phyloP scores from a whole-genome alignment of 2,888 invertebrate species.

The Cyrtodaria siliqua region DNA sequence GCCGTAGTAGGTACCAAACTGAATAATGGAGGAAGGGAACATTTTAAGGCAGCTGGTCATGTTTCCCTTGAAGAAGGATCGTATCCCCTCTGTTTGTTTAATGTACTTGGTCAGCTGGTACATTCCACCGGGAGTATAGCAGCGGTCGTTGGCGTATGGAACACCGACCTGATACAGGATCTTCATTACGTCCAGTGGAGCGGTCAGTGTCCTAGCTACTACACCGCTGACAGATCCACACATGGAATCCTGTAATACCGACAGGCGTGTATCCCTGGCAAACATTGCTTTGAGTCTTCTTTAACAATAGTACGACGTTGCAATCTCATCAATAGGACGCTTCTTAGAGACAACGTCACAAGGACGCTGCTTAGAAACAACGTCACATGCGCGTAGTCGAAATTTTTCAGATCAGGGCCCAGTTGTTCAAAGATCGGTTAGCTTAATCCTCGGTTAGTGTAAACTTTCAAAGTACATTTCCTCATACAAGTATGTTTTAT shows the following conservation, averaged over 20 bases:
- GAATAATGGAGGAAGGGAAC: constrained; percentile 34
- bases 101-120: constrained; percentile 17
- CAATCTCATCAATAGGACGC: no score
- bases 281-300: no score
- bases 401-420: no score
- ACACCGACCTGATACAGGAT: constrained; percentile 44
- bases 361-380: no score
- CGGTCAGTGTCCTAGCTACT: constrained; percentile 33
- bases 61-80: constrained; percentile 43
- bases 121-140: constrained; percentile 16
- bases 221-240: constrained; percentile 40
- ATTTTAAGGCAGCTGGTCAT: constrained; percentile 32
- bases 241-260: constrained; percentile 30
- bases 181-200: constrained; percentile 49
- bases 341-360: no score
- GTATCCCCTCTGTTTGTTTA: constrained; percentile 21
- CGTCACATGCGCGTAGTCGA: no score
- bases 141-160: constrained; percentile 20
- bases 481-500: no score
- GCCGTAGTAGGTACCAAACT: constrained; percentile 20
- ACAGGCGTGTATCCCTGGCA: constrained; percentile 28
- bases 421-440: no score
- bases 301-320: no score
- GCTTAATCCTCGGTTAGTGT: no score
- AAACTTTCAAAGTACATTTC: no score